Percentiles rank a stretch among this genome's conserved stretches.
Conservation (phyloP, 2,888 invertebrate species). For the Conistra vaccinii region DNA sequence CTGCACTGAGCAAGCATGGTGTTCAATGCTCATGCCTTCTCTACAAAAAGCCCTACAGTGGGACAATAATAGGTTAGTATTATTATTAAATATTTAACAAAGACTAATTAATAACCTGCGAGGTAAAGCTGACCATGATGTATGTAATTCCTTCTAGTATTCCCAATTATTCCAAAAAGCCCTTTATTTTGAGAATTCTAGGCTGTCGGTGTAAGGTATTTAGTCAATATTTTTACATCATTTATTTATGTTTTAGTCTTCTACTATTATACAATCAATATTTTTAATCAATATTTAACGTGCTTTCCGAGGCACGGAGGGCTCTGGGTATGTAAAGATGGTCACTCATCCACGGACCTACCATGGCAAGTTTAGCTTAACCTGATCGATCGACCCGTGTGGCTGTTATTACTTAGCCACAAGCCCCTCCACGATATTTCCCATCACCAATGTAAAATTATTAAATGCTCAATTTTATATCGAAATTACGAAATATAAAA, state of each 20-base stretch:
- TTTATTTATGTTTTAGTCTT: no score
- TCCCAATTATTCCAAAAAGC: neutral
- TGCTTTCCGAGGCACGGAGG: no score
- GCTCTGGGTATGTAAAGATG: no score
- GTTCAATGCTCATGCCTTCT: neutral
- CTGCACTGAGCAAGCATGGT: neutral
- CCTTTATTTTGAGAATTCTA: neutral
- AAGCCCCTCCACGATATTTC: neutral
- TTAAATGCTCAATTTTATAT: neutral
- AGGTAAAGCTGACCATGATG: neutral
- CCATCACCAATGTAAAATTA: no score
- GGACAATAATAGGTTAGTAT: neutral
- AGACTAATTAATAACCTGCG: neutral
- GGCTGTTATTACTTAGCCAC: no score
- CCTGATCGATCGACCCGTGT: no score
- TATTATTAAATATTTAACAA: neutral
- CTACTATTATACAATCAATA: no score
- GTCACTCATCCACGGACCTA: no score
- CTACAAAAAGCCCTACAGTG: neutral
- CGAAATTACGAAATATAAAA: neutral
- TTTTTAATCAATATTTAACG: no score
- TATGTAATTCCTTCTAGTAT: neutral
- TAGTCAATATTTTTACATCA: no score
- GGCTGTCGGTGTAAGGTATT: neutral
- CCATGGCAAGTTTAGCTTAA: no score